Evolutionary conservation across 2,888 invertebrate genomes (phyloP), one percentile per base, ranked within the genome.

Genomic region (Argyra leucocephala): DNA sequence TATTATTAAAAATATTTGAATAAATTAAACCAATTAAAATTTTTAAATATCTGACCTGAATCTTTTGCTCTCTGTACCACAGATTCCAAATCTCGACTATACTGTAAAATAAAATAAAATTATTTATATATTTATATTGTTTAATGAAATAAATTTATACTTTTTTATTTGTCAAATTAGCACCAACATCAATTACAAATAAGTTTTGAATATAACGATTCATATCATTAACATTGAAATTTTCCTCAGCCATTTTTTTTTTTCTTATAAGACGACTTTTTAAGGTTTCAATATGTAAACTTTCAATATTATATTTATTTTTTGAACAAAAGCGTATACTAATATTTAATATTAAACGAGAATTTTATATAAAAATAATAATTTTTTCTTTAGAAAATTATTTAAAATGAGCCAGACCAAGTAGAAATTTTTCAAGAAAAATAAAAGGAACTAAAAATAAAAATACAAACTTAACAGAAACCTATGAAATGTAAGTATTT

Each of bases 81-180:
- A 67, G 91, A 89, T 81, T 95, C 94, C 77, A 95, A 84, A 83
- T 96, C 95, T 79, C 93, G 86, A 77, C 88, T 87, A 80, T 91
- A 95, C 48, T 48, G 48, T 18, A 48, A 48, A 18, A 48, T 5
- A 15, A 48, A 18, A 48, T 18, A 18, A 48, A 48, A 18, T 48
- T 48, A 3, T 15, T 18, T 18, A 48, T 48, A 18, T 15, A 18
- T 18, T 48, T 48, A 48, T 7, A 31, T 10, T 31, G 5, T 31
- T 31, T 31, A n/a, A n/a, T n/a, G n/a, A n/a, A n/a, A n/a, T 31
- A 4, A 48, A 3, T 48, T 48, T n/a, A 48, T 48, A 48, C 48
- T 81, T 95, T 95, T 81, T 93, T 93, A 81, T 94, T 94, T 26
- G 93, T 94, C 75, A 95, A 83, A 85, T 95, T 95, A 67, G 94